Conservation (phyloP, 2,888 invertebrate species). For the Nasonia oneida region DNA sequence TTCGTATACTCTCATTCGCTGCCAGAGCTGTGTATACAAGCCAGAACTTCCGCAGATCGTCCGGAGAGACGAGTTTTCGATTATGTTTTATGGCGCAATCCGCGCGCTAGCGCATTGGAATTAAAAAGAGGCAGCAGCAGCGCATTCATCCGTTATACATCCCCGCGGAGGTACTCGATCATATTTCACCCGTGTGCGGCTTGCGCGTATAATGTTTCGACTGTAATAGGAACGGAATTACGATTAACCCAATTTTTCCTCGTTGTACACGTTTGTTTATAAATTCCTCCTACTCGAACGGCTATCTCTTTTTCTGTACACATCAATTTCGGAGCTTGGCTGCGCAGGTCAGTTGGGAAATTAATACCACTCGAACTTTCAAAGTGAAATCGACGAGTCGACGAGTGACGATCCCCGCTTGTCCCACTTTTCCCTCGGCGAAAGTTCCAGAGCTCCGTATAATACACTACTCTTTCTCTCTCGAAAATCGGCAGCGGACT, state of each 20-base stretch:
- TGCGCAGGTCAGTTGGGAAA: background rate
- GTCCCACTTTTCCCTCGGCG: slow-evolving; percentile 35
- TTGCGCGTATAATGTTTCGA: background rate
- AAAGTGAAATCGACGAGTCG: slow-evolving; percentile 47
- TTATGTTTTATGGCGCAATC: slow-evolving; percentile 21
- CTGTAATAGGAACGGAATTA: slow-evolving; percentile 7
- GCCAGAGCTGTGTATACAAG: background rate
- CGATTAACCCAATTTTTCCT: background rate
- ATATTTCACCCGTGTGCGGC: background rate
- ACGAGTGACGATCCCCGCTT: slow-evolving; percentile 23
- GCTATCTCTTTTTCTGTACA: background rate
- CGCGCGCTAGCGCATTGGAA: background rate
- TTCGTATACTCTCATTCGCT: background rate
- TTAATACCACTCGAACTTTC: slow-evolving; percentile 32
- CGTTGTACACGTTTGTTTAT: background rate
- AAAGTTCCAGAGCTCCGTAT: background rate
- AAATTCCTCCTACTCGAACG: background rate
- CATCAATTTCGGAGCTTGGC: background rate
- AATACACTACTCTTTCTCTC: slow-evolving; percentile 20
- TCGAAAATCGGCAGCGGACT: slow-evolving; percentile 18
- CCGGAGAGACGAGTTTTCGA: slow-evolving; percentile 28
- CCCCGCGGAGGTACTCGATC: background rate
- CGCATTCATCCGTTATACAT: background rate
- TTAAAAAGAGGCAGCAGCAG: slow-evolving; percentile 1
- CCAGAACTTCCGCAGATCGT: background rate